A percentile compares a stretch with the other conserved stretches of the same genome.
Conservation (phyloP, 37 sponge, comb jelly and placozoan genomes). For the Mnemiopsis leidyi region DNA sequence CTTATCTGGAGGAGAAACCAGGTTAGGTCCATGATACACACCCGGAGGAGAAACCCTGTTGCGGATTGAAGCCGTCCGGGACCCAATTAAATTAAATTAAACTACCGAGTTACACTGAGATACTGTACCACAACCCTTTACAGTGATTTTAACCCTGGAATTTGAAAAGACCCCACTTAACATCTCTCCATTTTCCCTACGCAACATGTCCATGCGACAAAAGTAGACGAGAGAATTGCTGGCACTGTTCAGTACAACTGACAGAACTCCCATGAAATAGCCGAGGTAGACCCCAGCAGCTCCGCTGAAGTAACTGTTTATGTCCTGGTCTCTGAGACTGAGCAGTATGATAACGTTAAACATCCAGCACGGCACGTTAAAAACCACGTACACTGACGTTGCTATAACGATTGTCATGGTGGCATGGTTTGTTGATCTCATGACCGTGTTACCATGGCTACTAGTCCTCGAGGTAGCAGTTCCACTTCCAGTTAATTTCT, state of each 20-base stretch:
- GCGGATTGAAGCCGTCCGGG: too few species aligned
- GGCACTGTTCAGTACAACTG: not conserved
- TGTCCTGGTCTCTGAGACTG: not conserved
- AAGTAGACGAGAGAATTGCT: conserved; percentile 24
- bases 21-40: too few species aligned
- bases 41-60: too few species aligned
- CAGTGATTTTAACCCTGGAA: too few species aligned
- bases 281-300: not conserved
- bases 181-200: not conserved
- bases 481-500: too few species aligned
- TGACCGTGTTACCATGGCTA: too few species aligned
- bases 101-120: too few species aligned
- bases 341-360: conserved; percentile 6
- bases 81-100: too few species aligned
- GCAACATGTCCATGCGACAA: not conserved
- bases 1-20: too few species aligned
- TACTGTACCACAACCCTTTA: too few species aligned
- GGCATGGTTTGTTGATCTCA: conserved; percentile 1
- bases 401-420: conserved; percentile 28
- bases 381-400: not conserved
- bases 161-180: too few species aligned
- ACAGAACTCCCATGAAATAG: not conserved
- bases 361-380: conserved; percentile 50
- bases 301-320: not conserved
- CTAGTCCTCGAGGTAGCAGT: not conserved